These are phyloP conservation scores for Peromyscus attwateri DNA, from an alignment of 2,797 vertebrate genomes.

Conservation along the genomic window DNA sequence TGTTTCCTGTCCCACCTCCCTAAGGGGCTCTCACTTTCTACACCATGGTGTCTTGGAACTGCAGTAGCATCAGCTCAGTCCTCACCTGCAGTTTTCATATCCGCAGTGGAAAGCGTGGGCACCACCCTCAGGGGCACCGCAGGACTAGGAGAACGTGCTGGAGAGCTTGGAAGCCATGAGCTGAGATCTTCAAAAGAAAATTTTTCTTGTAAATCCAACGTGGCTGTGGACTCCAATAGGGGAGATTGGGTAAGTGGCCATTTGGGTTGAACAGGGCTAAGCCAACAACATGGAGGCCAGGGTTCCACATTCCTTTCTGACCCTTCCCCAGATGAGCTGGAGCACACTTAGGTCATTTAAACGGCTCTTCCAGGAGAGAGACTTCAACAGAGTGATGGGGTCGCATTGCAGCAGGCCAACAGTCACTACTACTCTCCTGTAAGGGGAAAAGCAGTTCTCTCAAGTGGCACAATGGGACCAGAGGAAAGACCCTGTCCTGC, in stretches of 20 bases:
- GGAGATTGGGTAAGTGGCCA: slow-evolving; percentile 67
- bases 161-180: slow-evolving; percentile 91
- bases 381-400: slow-evolving; percentile 74
- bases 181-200: slow-evolving; percentile 88
- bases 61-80: not conserved
- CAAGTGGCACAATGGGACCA: slow-evolving; percentile 75
- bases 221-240: slow-evolving; percentile 77
- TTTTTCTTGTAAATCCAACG: slow-evolving; percentile 75
- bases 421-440: slow-evolving; percentile 81
- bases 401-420: slow-evolving; percentile 77
- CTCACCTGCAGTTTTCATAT: slow-evolving; percentile 97
- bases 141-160: slow-evolving; percentile 90
- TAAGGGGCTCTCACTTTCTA: not conserved
- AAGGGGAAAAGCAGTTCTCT: slow-evolving; percentile 82
- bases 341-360: slow-evolving; percentile 74
- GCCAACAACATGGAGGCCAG: slow-evolving; percentile 65
- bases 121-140: slow-evolving; percentile 93
- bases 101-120: slow-evolving; percentile 95
- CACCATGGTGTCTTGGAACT: not conserved
- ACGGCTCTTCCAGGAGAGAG: slow-evolving; percentile 78
- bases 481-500: slow-evolving; percentile 62
- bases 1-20: not conserved
- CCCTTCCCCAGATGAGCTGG: slow-evolving; percentile 73
- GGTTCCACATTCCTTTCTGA: slow-evolving; percentile 76
- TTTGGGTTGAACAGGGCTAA: slow-evolving; percentile 39